A percentile compares a stretch with the other conserved stretches of the same genome.
Evolutionary conservation across 2,113 vertebrate species (phyloP).

Genomic region (Psittacara wagleri): DNA sequence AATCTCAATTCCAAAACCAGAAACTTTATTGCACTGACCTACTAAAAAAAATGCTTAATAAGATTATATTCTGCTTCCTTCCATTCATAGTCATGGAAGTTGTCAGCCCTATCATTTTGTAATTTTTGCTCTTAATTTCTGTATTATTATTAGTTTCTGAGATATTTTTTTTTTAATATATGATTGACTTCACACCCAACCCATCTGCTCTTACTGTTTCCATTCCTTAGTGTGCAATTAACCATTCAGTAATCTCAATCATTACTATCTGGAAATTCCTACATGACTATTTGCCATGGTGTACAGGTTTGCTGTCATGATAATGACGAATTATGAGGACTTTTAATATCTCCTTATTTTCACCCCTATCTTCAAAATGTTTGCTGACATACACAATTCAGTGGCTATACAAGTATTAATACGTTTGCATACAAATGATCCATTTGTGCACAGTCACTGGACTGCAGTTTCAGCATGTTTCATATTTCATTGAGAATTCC

Average conservation of each 20-base stretch:
- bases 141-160: not conserved
- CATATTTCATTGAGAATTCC: not conserved
- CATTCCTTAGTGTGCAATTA: not conserved
- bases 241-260: not conserved
- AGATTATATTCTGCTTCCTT: not conserved
- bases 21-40: not conserved
- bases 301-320: not conserved
- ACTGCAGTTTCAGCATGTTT: not conserved
- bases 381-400: not conserved
- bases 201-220: not conserved
- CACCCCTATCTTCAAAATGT: not conserved
- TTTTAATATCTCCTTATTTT: not conserved
- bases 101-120: not conserved
- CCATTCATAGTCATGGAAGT: not conserved
- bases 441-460: not conserved
- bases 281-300: not conserved
- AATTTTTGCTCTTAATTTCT: slow-evolving; percentile 5
- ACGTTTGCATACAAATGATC: not conserved
- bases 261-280: not conserved
- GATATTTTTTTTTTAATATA: slow-evolving; percentile 27
- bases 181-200: not conserved
- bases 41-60: slow-evolving; percentile 11
- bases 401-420: not conserved
- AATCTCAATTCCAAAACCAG: slow-evolving; percentile 16
- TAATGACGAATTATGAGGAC: not conserved